Percentiles rank a stretch among this genome's conserved stretches.
phyloP scores from a whole-genome alignment of 2,888 invertebrate species.

The Xestobium rufovillosum region DNA sequence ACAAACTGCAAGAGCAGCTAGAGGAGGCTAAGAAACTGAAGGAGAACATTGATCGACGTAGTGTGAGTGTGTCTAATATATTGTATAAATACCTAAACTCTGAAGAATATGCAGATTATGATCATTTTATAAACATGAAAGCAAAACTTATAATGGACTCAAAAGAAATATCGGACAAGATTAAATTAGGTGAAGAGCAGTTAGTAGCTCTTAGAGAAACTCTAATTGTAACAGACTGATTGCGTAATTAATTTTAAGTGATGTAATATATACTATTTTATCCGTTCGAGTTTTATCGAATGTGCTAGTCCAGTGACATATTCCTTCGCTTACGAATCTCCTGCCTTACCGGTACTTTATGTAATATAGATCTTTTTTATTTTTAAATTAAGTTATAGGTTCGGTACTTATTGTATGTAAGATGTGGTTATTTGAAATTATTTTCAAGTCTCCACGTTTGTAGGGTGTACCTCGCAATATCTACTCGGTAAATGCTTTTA shows the following conservation, averaged over 20 bases:
- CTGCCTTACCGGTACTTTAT: slow-evolving; percentile 16
- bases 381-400: slow-evolving; percentile 17
- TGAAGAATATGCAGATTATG: slow-evolving; percentile 72
- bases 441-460: too few relatives aligned
- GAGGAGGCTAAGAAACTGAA: slow-evolving; percentile 78
- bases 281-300: slow-evolving; percentile 38
- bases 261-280: slow-evolving; percentile 22
- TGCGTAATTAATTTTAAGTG: slow-evolving; percentile 11
- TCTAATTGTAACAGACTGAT: slow-evolving; percentile 38
- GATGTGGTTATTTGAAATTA: too few relatives aligned
- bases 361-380: slow-evolving; percentile 25
- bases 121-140: slow-evolving; percentile 81
- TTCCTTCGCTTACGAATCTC: slow-evolving; percentile 25
- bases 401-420: slow-evolving; percentile 2
- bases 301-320: slow-evolving; percentile 39
- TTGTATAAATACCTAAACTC: slow-evolving; percentile 63
- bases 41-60: slow-evolving; percentile 71
- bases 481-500: slow-evolving; percentile 30
- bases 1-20: slow-evolving; percentile 67
- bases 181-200: slow-evolving; percentile 75
- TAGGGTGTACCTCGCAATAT: slow-evolving; percentile 41
- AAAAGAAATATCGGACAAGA: slow-evolving; percentile 75
- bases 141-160: slow-evolving; percentile 76
- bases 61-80: slow-evolving; percentile 61
- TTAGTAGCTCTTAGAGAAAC: slow-evolving; percentile 63